These are phyloP conservation scores for Eurystomus gularis DNA, from an alignment of 2,113 vertebrate genomes.

Conservation along the genomic window DNA sequence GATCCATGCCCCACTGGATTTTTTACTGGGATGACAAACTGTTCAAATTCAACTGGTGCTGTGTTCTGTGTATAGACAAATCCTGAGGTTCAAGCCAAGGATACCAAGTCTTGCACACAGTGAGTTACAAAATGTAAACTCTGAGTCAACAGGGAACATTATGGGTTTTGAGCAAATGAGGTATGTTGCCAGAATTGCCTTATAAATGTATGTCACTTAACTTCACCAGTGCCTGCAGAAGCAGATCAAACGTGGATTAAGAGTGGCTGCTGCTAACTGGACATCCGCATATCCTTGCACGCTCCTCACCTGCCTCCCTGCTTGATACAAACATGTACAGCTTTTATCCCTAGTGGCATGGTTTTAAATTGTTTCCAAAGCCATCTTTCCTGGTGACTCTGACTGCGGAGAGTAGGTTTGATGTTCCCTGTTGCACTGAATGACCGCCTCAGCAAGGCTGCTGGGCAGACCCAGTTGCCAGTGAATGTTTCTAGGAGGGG, in stretches of 20 bases:
- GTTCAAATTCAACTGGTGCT: neutral
- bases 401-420: neutral
- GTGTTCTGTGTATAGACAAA: neutral
- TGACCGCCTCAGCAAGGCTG: neutral
- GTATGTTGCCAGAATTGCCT: neutral
- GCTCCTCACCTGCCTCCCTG: neutral
- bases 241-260: neutral
- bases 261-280: neutral
- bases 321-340: neutral
- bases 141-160: neutral
- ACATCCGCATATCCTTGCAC: neutral
- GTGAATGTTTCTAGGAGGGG: neutral
- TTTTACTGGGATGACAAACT: neutral
- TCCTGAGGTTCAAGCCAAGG: neutral
- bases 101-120: neutral
- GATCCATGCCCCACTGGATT: neutral
- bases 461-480: neutral
- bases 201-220: neutral
- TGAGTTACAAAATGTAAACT: neutral
- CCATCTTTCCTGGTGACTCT: neutral
- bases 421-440: neutral
- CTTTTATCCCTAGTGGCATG: neutral
- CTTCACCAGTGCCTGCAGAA: neutral
- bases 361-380: neutral
- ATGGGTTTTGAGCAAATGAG: neutral